Percentiles rank a stretch among this genome's conserved stretches.
Evolutionary conservation across 2,113 vertebrate genomes (phyloP).

Genomic region (Pipra filicauda): DNA sequence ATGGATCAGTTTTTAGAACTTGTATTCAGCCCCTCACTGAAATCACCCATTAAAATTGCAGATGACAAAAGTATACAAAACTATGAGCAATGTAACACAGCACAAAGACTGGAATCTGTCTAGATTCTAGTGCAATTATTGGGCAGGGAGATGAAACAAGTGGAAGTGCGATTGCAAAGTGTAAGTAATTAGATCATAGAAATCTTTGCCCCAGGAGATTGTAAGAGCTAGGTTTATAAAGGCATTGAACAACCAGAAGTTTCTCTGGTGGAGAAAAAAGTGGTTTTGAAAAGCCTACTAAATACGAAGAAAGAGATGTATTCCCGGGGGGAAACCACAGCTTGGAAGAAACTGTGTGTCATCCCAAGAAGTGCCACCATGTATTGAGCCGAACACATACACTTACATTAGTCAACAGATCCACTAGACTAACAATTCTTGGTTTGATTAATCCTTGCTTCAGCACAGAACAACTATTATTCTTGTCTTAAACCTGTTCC

Average conservation of each 20-base stretch:
- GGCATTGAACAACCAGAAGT: neutral
- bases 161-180: neutral
- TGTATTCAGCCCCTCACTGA: neutral
- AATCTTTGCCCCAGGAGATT: neutral
- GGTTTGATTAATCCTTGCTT: neutral
- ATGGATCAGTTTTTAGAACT: neutral
- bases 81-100: neutral
- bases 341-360: neutral
- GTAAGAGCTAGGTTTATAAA: neutral
- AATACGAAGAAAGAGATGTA: neutral
- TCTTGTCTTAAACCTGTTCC: neutral
- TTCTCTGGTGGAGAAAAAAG: neutral
- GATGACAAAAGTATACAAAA: neutral
- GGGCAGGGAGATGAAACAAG: neutral
- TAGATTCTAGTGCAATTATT: neutral
- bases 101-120: neutral
- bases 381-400: neutral
- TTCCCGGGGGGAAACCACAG: neutral
- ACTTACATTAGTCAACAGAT: neutral
- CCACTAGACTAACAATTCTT: neutral
- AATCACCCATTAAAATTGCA: neutral
- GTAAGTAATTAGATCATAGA: neutral
- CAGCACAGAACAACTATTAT: neutral
- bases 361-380: neutral
- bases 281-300: neutral